Evolutionary conservation across 2,113 vertebrate genomes (phyloP).

Genomic region (Orientallactaga bullata): DNA sequence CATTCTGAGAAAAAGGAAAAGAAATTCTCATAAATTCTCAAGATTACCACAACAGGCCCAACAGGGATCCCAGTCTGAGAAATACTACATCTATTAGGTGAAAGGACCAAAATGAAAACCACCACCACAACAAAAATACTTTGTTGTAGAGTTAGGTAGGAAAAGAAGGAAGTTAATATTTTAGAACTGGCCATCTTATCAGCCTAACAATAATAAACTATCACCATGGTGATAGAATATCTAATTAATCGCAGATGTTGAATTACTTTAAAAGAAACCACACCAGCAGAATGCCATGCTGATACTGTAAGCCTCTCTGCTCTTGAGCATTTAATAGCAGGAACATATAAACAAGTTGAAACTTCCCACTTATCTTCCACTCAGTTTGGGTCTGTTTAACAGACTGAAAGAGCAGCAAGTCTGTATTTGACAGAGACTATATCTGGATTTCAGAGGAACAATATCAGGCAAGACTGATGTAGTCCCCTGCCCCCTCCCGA

Average conservation of each 20-base stretch:
- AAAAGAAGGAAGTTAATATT: conserved; percentile 39
- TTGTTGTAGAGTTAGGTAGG: not conserved
- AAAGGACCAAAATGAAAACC: not conserved
- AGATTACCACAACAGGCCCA: not conserved
- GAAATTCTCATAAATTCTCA: not conserved
- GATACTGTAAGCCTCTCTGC: conserved; percentile 50
- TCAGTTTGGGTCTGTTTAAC: not conserved
- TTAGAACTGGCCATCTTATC: conserved; percentile 67
- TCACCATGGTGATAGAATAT: conserved; percentile 64
- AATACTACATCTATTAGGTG: not conserved
- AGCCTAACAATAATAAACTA: conserved; percentile 62
- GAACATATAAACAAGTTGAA: not conserved
- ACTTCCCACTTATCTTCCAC: not conserved
- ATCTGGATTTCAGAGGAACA: not conserved
- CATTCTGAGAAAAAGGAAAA: conserved; percentile 14
- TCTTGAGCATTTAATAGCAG: not conserved
- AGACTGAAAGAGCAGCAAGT: not conserved
- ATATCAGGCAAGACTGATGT: not conserved
- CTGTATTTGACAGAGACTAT: not conserved
- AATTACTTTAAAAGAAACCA: conserved; percentile 68
- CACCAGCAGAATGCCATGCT: conserved; percentile 52
- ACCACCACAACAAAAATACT: not conserved
- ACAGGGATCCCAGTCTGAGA: not conserved
- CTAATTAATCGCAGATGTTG: conserved; percentile 76
- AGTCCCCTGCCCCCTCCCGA: not conserved